These are phyloP conservation scores for Metopolophium dirhodum DNA, from an alignment of 1,140 invertebrate genomes.

Conservation along the genomic window DNA sequence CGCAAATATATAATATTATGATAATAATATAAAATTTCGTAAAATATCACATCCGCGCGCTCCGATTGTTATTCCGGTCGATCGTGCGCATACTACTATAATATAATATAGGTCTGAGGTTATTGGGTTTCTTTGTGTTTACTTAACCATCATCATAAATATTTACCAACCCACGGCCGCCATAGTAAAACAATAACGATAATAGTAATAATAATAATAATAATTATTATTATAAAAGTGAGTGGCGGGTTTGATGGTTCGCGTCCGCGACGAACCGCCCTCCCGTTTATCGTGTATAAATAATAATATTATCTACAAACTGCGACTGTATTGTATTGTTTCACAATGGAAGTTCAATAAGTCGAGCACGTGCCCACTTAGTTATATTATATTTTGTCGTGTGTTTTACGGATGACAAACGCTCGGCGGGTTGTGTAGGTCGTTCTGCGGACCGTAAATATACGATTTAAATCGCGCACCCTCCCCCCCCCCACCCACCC, in stretches of 20 bases:
- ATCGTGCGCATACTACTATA: background rate
- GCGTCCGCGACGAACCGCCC: background rate
- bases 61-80: constrained; percentile 2
- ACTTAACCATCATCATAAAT: constrained; percentile 18
- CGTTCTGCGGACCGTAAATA: background rate
- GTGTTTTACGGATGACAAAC: background rate
- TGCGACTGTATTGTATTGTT: background rate
- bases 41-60: background rate
- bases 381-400: background rate
- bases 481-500: background rate
- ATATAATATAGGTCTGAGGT: background rate
- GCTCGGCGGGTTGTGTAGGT: background rate
- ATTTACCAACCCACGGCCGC: background rate
- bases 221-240: background rate
- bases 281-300: background rate
- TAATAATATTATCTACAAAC: background rate
- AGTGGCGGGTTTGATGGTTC: background rate
- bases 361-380: background rate
- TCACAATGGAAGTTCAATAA: background rate
- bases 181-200: background rate
- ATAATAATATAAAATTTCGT: background rate
- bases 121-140: background rate
- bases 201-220: background rate
- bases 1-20: background rate
- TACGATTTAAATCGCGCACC: background rate